Conservation (phyloP, 1,140 invertebrate species). For the Lepidotrigona ventralis region DNA sequence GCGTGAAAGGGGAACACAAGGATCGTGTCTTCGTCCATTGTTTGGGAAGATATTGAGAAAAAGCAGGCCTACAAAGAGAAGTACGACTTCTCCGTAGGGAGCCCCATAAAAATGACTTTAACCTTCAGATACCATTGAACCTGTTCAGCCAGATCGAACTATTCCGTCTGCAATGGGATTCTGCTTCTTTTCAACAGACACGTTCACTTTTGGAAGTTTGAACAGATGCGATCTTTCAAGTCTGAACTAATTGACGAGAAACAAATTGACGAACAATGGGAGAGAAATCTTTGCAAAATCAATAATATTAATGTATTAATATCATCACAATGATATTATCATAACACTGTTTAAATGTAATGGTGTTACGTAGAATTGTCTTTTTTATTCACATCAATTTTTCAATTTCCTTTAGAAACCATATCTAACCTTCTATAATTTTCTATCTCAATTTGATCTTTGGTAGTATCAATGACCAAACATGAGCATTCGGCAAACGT, state of each 20-base stretch:
- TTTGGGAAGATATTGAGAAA: conserved; percentile 23
- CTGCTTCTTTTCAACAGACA: conserved; percentile 11
- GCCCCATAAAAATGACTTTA: conserved; percentile 39
- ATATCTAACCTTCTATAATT: too few relatives aligned
- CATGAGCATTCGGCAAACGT: not conserved
- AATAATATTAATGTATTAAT: not conserved
- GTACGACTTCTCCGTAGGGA: conserved; percentile 27
- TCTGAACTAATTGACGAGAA: not conserved
- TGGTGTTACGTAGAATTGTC: not conserved
- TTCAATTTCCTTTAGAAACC: not conserved
- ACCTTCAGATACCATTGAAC: conserved; percentile 49
- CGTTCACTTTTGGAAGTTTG: not conserved
- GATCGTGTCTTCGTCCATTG: not conserved
- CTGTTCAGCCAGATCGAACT: conserved; percentile 51
- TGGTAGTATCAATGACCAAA: not conserved
- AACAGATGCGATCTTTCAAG: not conserved
- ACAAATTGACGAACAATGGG: not conserved
- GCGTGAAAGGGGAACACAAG: not conserved
- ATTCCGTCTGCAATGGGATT: conserved; percentile 4
- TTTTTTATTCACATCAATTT: not conserved
- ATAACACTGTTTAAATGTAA: not conserved
- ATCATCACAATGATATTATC: not conserved
- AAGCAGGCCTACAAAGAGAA: not conserved
- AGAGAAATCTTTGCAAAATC: not conserved
- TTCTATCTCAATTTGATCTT: too few relatives aligned